Conservation (phyloP, 2,888 invertebrate genomes). For the Drosophila birchii region DNA sequence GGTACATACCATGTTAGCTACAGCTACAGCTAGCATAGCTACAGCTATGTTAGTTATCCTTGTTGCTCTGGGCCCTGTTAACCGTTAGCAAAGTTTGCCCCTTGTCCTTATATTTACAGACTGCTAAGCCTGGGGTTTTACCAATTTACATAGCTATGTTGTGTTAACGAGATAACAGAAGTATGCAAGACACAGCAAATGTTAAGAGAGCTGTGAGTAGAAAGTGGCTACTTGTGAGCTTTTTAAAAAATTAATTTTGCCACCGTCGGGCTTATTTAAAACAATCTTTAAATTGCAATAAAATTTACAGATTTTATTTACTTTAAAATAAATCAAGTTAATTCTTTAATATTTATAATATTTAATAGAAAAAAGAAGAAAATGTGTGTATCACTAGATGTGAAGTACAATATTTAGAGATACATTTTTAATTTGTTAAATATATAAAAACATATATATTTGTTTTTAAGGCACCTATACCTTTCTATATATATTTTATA, state of each 20-base stretch:
- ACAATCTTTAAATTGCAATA: not conserved
- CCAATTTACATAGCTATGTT: not conserved
- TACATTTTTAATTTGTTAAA: not conserved
- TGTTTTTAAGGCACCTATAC: not conserved
- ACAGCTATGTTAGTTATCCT: not conserved
- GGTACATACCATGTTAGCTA: not conserved
- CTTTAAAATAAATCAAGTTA: not conserved
- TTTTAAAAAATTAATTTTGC: too few species aligned
- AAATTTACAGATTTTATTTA: not conserved
- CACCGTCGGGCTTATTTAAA: too few species aligned
- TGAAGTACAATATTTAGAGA: too few species aligned
- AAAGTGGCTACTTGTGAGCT: not conserved
- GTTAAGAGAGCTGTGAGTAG: not conserved
- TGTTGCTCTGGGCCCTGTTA: constrained; percentile 41
- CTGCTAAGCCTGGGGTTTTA: constrained; percentile 11
- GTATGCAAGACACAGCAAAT: not conserved
- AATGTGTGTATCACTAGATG: not conserved
- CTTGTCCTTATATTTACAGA: not conserved
- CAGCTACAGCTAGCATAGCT: not conserved
- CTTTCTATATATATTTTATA: not conserved
- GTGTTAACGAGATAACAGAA: not conserved
- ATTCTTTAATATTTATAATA: not conserved
- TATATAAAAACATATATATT: not conserved
- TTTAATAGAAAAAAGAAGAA: not conserved
- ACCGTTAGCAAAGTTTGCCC: constrained; percentile 71